Evolutionary conservation across 2,113 vertebrate genomes (phyloP), one percentile per base, ranked within the genome.

Genomic region (Eubucco bourcierii): DNA sequence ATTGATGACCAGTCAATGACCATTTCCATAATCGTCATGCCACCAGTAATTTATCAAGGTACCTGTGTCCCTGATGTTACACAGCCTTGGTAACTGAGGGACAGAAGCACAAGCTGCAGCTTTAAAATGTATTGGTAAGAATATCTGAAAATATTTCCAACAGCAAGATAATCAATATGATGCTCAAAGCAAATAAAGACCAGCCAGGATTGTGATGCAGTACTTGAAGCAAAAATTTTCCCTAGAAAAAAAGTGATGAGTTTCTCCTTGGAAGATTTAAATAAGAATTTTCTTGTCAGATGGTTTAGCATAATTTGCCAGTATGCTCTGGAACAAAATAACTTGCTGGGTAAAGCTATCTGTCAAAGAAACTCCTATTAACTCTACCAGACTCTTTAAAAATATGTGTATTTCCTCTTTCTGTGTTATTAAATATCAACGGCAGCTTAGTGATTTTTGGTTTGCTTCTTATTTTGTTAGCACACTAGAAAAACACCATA

Each of bases 11-110:
- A 98, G 98, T 98, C 97, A 97, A 98, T 98, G 98, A 97, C 75
- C 91, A 98, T 98, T 98, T 99, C 98, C 98, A 98, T 98, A 99
- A 98, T 98, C 98, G 97, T 98, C 97, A 97, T 95, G 97, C 95
- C 95, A 96, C 98, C 97, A 90, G 97, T 98, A 98, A 98, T 98
- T 98, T 98, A 98, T 98, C 98, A 99, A 98, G 95, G 96, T 98
- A 98, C n/a, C n/a, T n/a, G 91, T 93, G 96, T 97, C 97, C 97
- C 98, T 97, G 97, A 98, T 98, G 98, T 97, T 98, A 98, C 97
- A 98, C 98, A 98, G 97, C 97, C 98, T 98, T 97, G 96, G 95
- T 97, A 90, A 98, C 95, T 85, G 96, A 98, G 91, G 95, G 93
- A 97, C 94, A 93, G 89, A 97, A 95, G 95, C 94, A 96, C 97